Conservation (phyloP, 2,888 invertebrate species). For the Caenorhabditis japonica region DNA sequence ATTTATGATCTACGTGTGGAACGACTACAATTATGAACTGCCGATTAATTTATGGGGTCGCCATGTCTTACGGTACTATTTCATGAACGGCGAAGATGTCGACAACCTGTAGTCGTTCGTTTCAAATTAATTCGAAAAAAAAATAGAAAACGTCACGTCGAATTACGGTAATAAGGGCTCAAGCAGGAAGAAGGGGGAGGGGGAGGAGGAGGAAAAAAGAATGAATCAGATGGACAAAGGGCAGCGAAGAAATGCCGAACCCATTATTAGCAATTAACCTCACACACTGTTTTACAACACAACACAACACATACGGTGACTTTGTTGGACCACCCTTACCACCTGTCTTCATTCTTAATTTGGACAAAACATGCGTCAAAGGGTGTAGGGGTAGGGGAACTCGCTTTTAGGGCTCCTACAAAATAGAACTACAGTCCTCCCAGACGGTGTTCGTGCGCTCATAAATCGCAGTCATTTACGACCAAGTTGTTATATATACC, state of each 20-base stretch:
- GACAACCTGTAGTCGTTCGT: constrained; percentile 1
- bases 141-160: constrained; percentile 14
- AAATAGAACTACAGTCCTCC: too few species aligned
- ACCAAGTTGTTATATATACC: constrained; percentile 44
- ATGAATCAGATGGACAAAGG: constrained; percentile 46
- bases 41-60: constrained; percentile 50
- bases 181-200: too few species aligned
- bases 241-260: constrained; percentile 49
- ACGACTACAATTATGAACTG: constrained; percentile 46
- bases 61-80: background rate
- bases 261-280: constrained; percentile 53
- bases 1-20: constrained; percentile 32
- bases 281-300: constrained; percentile 45
- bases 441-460: constrained; percentile 37
- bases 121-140: constrained; percentile 34
- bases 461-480: constrained; percentile 46
- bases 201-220: constrained; percentile 19
- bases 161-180: constrained; percentile 48
- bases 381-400: too few species aligned
- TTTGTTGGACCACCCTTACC: constrained; percentile 26
- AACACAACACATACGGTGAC: constrained; percentile 44
- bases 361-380: constrained; percentile 8
- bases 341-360: constrained; percentile 39
- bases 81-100: constrained; percentile 15
- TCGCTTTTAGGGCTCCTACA: too few species aligned